phyloP scores from a whole-genome alignment of 2,113 vertebrate genomes.

The Sorex fumeus region DNA sequence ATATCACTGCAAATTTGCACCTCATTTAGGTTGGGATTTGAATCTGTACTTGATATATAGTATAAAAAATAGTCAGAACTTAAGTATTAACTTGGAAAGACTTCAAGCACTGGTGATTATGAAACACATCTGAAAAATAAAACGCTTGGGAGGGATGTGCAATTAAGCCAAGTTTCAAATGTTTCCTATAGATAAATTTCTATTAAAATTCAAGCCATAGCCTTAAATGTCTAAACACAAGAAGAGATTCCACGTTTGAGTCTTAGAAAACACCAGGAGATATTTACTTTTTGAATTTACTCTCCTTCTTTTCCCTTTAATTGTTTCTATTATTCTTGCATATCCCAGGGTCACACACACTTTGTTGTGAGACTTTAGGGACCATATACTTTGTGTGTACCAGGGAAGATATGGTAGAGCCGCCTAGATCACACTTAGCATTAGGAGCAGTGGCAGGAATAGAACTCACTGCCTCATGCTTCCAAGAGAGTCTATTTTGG shows the following conservation, averaged over 20 bases:
- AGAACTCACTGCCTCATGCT: too few species aligned
- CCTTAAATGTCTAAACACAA: slow-evolving; percentile 18
- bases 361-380: too few species aligned
- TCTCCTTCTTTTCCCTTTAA: too few species aligned
- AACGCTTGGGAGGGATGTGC: background rate
- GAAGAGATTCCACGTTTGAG: background rate
- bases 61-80: slow-evolving; percentile 17
- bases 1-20: background rate
- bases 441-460: too few species aligned
- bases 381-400: too few species aligned
- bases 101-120: background rate
- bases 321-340: too few species aligned
- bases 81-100: slow-evolving; percentile 19
- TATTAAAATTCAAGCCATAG: slow-evolving; percentile 41
- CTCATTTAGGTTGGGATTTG: slow-evolving; percentile 41
- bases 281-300: too few species aligned
- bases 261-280: background rate
- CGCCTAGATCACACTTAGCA: too few species aligned
- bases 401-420: too few species aligned
- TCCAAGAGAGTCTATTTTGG: too few species aligned
- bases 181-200: slow-evolving; percentile 11
- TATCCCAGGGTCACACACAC: too few species aligned
- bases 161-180: background rate
- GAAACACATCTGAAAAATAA: background rate
- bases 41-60: slow-evolving; percentile 5